Evolutionary conservation across 2,888 invertebrate species (phyloP).

Genomic region (Lepas anatifera): DNA sequence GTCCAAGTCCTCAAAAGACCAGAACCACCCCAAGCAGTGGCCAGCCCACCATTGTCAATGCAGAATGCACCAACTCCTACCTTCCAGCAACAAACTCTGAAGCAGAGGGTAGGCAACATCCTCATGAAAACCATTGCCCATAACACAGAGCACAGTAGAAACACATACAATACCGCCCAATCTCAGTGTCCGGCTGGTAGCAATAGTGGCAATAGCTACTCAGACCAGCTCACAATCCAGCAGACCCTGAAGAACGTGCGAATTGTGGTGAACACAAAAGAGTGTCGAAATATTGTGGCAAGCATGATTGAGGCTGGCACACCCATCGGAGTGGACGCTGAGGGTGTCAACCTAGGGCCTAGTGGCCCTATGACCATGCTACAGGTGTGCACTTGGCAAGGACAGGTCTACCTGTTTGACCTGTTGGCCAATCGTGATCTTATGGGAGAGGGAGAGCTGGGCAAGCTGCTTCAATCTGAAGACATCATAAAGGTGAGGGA

Average conservation of each 20-base stretch:
- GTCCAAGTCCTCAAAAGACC: neutral
- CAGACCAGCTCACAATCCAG: slow-evolving; percentile 19
- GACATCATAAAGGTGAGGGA: slow-evolving; percentile 63
- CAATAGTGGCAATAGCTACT: too few species aligned
- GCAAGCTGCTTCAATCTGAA: slow-evolving; percentile 63
- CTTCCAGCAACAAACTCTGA: slow-evolving; percentile 58
- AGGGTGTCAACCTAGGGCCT: slow-evolving; percentile 80
- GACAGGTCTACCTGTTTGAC: slow-evolving; percentile 77
- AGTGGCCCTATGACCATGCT: slow-evolving; percentile 78
- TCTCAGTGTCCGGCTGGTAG: neutral
- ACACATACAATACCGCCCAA: neutral
- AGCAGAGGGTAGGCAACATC: slow-evolving; percentile 75
- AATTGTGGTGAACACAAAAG: slow-evolving; percentile 64
- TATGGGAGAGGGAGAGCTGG: slow-evolving; percentile 62
- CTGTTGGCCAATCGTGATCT: slow-evolving; percentile 70
- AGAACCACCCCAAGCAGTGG: neutral
- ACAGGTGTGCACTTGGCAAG: slow-evolving; percentile 55
- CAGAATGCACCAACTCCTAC: slow-evolving; percentile 13
- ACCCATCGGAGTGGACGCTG: slow-evolving; percentile 73
- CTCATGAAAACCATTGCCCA: slow-evolving; percentile 81
- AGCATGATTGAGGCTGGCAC: slow-evolving; percentile 30
- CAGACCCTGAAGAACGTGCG: slow-evolving; percentile 59
- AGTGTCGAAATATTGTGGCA: slow-evolving; percentile 54
- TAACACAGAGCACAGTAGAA: slow-evolving; percentile 40
- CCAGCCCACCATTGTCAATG: neutral